Conservation (phyloP, 2,797 vertebrate genomes). For the Bradypus variegatus region DNA sequence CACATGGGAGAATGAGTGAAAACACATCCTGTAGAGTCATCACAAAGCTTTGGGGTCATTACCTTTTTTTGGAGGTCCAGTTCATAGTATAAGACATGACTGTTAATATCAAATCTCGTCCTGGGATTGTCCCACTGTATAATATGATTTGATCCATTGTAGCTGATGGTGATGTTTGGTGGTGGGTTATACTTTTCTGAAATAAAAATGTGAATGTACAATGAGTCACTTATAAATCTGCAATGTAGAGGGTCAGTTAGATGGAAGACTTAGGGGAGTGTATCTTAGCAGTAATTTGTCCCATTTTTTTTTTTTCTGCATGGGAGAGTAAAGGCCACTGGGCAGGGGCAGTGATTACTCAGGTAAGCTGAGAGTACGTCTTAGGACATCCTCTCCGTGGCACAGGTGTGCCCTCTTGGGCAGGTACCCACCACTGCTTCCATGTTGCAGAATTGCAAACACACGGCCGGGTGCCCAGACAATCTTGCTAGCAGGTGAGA, state of each 20-base stretch:
- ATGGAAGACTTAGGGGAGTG: accelerated
- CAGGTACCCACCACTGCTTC: accelerated
- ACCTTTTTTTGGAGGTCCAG: background rate
- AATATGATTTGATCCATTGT: accelerated
- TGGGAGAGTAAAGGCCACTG: accelerated
- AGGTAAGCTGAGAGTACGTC: accelerated
- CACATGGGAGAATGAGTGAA: accelerated
- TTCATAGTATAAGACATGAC: accelerated
- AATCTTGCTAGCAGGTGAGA: accelerated
- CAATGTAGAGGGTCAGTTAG: accelerated
- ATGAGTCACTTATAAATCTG: accelerated
- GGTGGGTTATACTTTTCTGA: slow-evolving; percentile 23
- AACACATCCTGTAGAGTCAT: background rate
- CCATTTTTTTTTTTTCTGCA: accelerated
- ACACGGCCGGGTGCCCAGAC: no score
- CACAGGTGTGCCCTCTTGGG: accelerated
- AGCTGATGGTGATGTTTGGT: accelerated
- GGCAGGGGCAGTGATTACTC: no score
- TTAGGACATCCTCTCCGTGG: accelerated
- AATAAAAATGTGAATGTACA: accelerated
- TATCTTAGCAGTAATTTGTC: accelerated
- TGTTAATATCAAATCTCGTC: accelerated
- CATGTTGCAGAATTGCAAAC: no score
- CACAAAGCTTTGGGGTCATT: accelerated
- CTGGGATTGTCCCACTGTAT: background rate